Conservation (phyloP, 2,797 vertebrate genomes). For the Pogonophryne albipinna region DNA sequence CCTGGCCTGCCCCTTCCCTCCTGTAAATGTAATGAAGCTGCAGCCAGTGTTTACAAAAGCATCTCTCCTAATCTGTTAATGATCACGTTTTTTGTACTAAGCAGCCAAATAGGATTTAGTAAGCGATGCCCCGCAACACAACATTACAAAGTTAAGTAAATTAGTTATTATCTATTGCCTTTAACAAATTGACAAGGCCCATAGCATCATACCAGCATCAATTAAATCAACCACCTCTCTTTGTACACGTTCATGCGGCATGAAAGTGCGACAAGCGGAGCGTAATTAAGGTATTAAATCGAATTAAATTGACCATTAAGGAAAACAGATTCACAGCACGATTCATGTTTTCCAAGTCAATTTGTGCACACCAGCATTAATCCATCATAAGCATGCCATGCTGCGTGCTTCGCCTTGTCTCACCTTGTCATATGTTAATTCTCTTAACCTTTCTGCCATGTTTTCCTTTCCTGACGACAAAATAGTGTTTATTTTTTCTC, state of each 20-base stretch:
- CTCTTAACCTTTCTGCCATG: neutral
- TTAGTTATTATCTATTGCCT: slow-evolving; percentile 68
- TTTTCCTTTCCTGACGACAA: neutral
- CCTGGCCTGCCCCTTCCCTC: neutral
- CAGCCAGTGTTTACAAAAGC: slow-evolving; percentile 44
- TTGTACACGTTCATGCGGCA: slow-evolving; percentile 63
- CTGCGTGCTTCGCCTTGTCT: slow-evolving; percentile 31
- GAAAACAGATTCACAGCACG: slow-evolving; percentile 73
- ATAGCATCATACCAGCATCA: slow-evolving; percentile 57
- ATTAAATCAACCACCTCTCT: slow-evolving; percentile 69
- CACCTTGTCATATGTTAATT: slow-evolving; percentile 53
- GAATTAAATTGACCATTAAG: slow-evolving; percentile 80
- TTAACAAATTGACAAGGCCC: slow-evolving; percentile 63
- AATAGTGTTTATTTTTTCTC: slow-evolving; percentile 23
- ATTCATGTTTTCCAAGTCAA: slow-evolving; percentile 75
- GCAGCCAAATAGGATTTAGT: slow-evolving; percentile 16
- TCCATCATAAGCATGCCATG: slow-evolving; percentile 64
- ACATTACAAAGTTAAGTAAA: slow-evolving; percentile 66
- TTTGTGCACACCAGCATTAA: slow-evolving; percentile 77
- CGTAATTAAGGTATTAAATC: slow-evolving; percentile 82
- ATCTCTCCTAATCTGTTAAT: slow-evolving; percentile 42
- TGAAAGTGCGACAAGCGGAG: slow-evolving; percentile 77
- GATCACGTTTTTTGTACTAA: slow-evolving; percentile 50
- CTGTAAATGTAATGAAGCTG: slow-evolving; percentile 19
- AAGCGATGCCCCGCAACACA: slow-evolving; percentile 27